Conservation (phyloP, 2,888 invertebrate genomes). For the Psylliodes chrysocephalus region DNA sequence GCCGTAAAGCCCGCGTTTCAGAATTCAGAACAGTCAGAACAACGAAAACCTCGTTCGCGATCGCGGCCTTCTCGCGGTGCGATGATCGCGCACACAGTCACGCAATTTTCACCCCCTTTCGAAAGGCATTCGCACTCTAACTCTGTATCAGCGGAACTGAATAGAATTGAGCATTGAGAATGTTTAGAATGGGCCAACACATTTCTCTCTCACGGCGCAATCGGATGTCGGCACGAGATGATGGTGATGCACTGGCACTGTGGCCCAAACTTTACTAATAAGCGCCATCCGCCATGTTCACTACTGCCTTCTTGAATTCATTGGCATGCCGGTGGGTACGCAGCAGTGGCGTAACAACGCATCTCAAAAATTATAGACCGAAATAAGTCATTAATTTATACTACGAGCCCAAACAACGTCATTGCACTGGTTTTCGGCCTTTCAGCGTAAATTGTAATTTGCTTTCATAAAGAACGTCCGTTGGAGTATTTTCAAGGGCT, state of each 20-base stretch:
- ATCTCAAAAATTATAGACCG: too few relatives aligned
- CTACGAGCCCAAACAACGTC: too few relatives aligned
- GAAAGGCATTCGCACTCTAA: constrained; percentile 53
- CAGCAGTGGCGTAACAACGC: too few relatives aligned
- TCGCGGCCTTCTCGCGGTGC: constrained; percentile 15
- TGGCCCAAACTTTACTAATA: constrained; percentile 52
- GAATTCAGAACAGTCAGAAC: too few relatives aligned
- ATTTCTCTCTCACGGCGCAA: constrained; percentile 2
- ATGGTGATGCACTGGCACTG: constrained; percentile 52
- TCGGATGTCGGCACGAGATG: constrained; percentile 33
- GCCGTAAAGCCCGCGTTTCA: neutral
- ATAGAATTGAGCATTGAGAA: constrained; percentile 34
- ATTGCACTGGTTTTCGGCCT: too few relatives aligned
- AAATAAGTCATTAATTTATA: too few relatives aligned
- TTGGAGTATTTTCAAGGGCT: too few relatives aligned
- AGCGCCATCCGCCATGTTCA: constrained; percentile 59
- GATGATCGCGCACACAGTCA: constrained; percentile 12
- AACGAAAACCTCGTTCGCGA: constrained; percentile 4
- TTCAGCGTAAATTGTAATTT: too few relatives aligned
- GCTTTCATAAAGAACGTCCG: too few relatives aligned
- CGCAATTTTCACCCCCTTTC: constrained; percentile 35
- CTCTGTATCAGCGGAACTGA: constrained; percentile 54
- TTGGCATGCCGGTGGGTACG: constrained; percentile 46
- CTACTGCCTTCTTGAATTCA: constrained; percentile 52
- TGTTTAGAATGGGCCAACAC: constrained; percentile 28